Evolutionary conservation across 2,113 vertebrate genomes (phyloP), one percentile per base, ranked within the genome.

Genomic region (Peucedramus taeniatus): DNA sequence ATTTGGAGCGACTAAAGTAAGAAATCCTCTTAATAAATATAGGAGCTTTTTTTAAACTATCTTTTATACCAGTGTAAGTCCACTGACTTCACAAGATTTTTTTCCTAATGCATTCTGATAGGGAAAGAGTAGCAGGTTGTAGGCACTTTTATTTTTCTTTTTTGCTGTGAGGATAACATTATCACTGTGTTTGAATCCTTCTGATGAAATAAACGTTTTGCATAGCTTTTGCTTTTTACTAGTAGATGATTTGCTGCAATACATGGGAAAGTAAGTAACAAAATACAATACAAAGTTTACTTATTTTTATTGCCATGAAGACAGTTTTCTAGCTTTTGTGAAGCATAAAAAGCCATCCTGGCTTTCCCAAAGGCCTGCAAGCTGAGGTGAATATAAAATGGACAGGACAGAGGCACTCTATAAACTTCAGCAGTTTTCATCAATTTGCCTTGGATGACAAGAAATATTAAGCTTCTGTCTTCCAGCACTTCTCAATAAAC

Each of bases 21-120:
- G 75, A 96, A 96, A 96, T 95, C 91, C 89, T 96, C 95, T 96
- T 96, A 95, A 94, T 94, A 97, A 94, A 96, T 95, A 93, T 33
- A 91, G 61, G 69, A 68, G 84, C 63, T 83, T 85, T 94, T 94
- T 87, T 60, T 4, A 87, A 91, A 84, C 66, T 87, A 65, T 93
- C 87, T 94, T 95, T 95, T 95, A 80, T 96, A 54, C 89, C 54
- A 90, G 7, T 85, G 70, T 95, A 97, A 91, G 96, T 94, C 78
- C 75, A 89, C 28, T 93, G 94, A 80, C 63, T 96, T 83, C 84
- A 79, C 45, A 69, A 91, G 89, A 86, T 80, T 96, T 96, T 60
- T 57, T 90, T 83, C 39, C n/a, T 79, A 89, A 83, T 93, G 35
- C 42, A 50, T 96, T 83, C 45, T 66, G 39, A 65, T 74, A 56